These are phyloP conservation scores for Arvicanthis niloticus DNA, from an alignment of 2,113 vertebrate species.

Conservation along the genomic window DNA sequence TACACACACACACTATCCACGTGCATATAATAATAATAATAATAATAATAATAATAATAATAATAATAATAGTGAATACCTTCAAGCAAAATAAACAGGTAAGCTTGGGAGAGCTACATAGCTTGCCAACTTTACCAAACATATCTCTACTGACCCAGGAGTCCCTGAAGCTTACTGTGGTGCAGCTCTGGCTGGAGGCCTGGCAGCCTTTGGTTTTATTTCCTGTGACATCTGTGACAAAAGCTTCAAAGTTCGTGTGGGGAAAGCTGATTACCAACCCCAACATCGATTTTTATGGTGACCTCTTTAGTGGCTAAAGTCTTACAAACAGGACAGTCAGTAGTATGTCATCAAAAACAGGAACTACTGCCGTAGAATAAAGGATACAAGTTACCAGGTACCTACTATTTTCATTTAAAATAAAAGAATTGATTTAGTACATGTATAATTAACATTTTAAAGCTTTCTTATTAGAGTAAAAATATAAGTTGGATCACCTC, in stretches of 20 bases:
- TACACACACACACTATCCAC: background rate
- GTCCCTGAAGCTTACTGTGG: background rate
- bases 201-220: background rate
- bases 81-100: background rate
- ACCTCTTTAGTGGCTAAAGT: background rate
- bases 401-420: background rate
- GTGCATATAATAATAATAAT: background rate
- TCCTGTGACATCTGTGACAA: background rate
- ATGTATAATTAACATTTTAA: background rate
- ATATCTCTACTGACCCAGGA: background rate
- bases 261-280: background rate
- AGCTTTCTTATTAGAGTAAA: slow-evolving; percentile 36
- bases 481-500: background rate
- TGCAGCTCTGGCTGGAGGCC: background rate
- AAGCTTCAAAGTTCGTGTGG: background rate
- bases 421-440: background rate
- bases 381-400: background rate
- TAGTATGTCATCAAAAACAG: background rate
- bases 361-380: background rate
- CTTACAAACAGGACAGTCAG: background rate
- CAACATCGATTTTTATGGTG: background rate
- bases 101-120: background rate
- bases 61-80: too few relatives aligned
- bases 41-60: too few relatives aligned
- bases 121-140: background rate